Percentiles rank a stretch among this genome's conserved stretches.
Conservation (phyloP, 2,888 invertebrate species). For the Lissocephala sabroskyi region DNA sequence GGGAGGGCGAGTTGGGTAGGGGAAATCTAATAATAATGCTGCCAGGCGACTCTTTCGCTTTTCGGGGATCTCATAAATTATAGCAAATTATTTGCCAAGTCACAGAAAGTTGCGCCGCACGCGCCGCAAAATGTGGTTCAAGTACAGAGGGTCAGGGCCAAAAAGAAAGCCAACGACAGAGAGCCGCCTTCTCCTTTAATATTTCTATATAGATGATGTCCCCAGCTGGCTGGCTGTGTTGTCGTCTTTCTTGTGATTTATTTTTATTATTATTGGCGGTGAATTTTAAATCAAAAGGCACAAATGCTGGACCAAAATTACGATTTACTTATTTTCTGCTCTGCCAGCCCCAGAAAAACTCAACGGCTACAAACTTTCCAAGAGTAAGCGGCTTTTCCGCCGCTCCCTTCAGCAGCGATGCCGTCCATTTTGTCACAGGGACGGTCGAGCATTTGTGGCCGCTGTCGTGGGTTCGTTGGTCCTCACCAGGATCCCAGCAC, state of each 20-base stretch:
- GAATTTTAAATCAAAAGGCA: constrained; percentile 66
- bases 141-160: not conserved
- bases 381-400: not conserved
- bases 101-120: constrained; percentile 35
- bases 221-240: constrained; percentile 3
- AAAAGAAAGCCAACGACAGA: constrained; percentile 13
- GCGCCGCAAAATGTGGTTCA: constrained; percentile 24
- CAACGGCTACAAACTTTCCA: not conserved
- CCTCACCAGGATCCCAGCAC: not conserved
- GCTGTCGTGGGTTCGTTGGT: too few relatives aligned
- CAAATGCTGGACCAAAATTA: constrained; percentile 26
- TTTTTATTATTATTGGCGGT: constrained; percentile 69
- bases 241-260: constrained; percentile 54
- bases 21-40: constrained; percentile 48
- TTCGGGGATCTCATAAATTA: constrained; percentile 42
- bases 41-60: constrained; percentile 12
- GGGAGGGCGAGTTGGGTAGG: constrained; percentile 9
- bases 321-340: not conserved
- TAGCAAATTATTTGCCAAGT: constrained; percentile 51
- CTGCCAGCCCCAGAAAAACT: constrained; percentile 6
- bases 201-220: too few relatives aligned
- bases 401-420: not conserved
- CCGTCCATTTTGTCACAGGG: not conserved
- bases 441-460: not conserved
- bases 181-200: too few relatives aligned